Evolutionary conservation across 2,113 vertebrate species (phyloP), one percentile per base, ranked within the genome.

Genomic region (Cynopterus brachyotis): DNA sequence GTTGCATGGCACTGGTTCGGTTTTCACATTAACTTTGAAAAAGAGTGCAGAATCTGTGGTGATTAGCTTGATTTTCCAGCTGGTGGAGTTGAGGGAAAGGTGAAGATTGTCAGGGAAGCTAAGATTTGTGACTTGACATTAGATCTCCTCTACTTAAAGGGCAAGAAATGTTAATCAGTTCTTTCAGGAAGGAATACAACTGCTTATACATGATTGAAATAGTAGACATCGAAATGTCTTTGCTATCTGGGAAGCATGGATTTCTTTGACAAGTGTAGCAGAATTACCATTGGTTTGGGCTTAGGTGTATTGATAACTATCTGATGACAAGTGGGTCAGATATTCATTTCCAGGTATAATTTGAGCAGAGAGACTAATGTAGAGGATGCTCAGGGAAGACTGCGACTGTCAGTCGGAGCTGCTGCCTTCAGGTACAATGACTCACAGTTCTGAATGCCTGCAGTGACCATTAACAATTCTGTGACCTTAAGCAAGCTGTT

Each of bases 321-420:
- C 4, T 2, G 57, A 81, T 32, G 67, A 24, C 3, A 24, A 40
- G 15, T 9, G 37, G 47, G 50, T 9, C 20, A 45, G 24, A 19
- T 66, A 50, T 4, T 28, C 30, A n/a, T 45, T 60, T 50, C 67
- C 24, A 75, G 80, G 69, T 60, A 1, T 13, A 40, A 26, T 1
- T 32, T 26, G 40, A 26, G 11, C 64, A 45, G 72, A 35, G 13
- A 70, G 28, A 42, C 7, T 28, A 20, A 30, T 15, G 7, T 3
- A 16, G 19, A 84, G 45, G 50, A 32, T 45, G 17, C 20, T 60
- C 67, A 26, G 19, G 32, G 64, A 70, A 45, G 10, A 1, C 20
- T 1, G 2, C 32, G 55, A 32, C 13, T 16, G 24, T 0, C 0
- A 1, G 7, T 26, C 22, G 24, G 11, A 69, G 1, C 1, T 28